Base-by-base conservation (phyloP, 2,113 vertebrate genomes). In the Oreochromis niloticus region DNA sequence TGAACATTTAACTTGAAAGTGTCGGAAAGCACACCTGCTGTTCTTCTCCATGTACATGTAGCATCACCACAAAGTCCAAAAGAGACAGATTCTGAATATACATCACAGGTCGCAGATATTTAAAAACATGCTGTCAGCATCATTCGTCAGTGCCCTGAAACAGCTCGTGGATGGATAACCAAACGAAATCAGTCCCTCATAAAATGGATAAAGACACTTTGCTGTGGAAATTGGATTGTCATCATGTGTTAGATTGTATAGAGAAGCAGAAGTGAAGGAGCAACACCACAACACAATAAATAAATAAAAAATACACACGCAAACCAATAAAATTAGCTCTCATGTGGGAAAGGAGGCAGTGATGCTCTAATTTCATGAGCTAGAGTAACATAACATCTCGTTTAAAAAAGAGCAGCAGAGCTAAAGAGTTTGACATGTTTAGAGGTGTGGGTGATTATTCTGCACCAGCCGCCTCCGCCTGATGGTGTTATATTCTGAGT, bases 381-480 rank as follows among this genome's bases (percentile, higher is more conserved):
- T 50, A 3, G 3, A 56, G 3, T 22, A 22, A 56, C 14, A 13
- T 57, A 14, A 57, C 22, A 3, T 27, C 12, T 57, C 1, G 6
- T 12, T 6, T 13, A 27, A 24, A 56, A 56, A 27, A 24, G 8
- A 22, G 9, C 19, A 55, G 52, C 52, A 54, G 8, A n/a, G 9
- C 55, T 13, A 27, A 57, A 13, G 22, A 13, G 55, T 57, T 13
- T 27, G 55, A 27, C 13, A 27, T 57, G 55, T 50, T 32, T 32
- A 50, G 16, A 48, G 41, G 41, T 75, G 43, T 50, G 71, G 6
- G 14, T 19, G 71, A 19, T 30, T 5, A 32, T 75, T 32, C 24
- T 75, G 9, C 7, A 43, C 36, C 36, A 5, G 11, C 9, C 10
- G 19, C 9, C 59, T 63, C 27, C 3, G 0, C 11, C n/a, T 24